Conservation (phyloP, 2,888 invertebrate genomes). For the Lamellibrachia columna region DNA sequence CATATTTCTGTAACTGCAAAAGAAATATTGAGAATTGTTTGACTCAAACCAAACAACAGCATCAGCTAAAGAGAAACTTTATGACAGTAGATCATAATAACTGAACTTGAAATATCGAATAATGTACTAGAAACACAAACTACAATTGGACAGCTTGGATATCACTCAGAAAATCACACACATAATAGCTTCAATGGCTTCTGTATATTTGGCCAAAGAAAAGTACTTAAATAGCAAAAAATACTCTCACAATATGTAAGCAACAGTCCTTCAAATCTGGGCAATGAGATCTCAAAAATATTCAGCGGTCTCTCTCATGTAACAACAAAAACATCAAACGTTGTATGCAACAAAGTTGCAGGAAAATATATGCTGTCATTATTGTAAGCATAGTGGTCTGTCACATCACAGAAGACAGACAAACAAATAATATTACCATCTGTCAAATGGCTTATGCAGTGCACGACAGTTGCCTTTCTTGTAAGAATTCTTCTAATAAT, state of each 20-base stretch:
- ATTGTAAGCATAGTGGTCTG: background rate
- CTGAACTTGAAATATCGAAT: no score
- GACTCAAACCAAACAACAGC: no score
- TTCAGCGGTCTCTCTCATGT: background rate
- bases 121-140: no score
- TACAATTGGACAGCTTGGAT: no score
- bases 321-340: background rate
- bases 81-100: no score
- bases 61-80: no score
- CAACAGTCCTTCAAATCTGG: background rate
- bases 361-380: background rate
- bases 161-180: no score
- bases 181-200: no score
- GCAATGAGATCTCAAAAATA: background rate
- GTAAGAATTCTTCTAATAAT: background rate
- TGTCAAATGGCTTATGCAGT: background rate
- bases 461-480: background rate
- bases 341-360: background rate
- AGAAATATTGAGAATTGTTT: no score
- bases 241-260: background rate
- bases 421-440: background rate
- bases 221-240: background rate
- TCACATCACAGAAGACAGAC: no score
- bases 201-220: background rate
- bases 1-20: no score